A percentile compares a stretch with the other conserved stretches of the same genome.
Evolutionary conservation across 1,140 invertebrate species (phyloP).

Genomic region (Eupristina koningsbergeri): DNA sequence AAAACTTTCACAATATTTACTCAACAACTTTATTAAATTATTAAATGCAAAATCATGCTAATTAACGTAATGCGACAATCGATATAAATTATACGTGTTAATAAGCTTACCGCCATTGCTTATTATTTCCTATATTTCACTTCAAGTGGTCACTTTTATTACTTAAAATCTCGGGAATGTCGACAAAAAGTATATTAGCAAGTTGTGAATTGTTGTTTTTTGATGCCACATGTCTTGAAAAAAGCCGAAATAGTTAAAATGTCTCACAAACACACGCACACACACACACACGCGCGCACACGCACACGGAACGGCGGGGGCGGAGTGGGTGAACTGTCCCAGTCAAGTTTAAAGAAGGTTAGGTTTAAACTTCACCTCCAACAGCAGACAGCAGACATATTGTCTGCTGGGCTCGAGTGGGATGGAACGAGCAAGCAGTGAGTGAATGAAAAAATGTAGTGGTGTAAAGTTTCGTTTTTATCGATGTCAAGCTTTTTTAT

Average conservation of each 20-base stretch:
- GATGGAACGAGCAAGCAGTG: no score
- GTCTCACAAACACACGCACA: no score
- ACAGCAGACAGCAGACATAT: not conserved
- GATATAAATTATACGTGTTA: not conserved
- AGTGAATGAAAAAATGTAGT: not conserved
- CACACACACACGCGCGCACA: no score
- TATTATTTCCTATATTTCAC: not conserved
- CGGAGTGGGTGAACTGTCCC: not conserved
- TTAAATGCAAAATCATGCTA: not conserved
- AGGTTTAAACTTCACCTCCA: not conserved
- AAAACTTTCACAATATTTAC: not conserved
- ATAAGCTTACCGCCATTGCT: slow-evolving; percentile 50
- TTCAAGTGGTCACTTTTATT: not conserved
- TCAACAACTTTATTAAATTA: not conserved
- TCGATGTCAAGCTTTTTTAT: not conserved
- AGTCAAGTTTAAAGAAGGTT: not conserved
- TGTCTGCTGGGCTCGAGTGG: no score
- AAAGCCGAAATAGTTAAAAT: not conserved
- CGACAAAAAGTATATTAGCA: slow-evolving; percentile 11
- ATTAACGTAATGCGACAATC: not conserved
- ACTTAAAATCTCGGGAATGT: slow-evolving; percentile 28
- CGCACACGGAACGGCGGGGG: not conserved
- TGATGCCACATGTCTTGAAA: slow-evolving; percentile 32
- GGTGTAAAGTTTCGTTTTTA: not conserved
- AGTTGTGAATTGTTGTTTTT: slow-evolving; percentile 5